Evolutionary conservation across 2,888 invertebrate species (phyloP).

Genomic region (Drosophila basisetae): DNA sequence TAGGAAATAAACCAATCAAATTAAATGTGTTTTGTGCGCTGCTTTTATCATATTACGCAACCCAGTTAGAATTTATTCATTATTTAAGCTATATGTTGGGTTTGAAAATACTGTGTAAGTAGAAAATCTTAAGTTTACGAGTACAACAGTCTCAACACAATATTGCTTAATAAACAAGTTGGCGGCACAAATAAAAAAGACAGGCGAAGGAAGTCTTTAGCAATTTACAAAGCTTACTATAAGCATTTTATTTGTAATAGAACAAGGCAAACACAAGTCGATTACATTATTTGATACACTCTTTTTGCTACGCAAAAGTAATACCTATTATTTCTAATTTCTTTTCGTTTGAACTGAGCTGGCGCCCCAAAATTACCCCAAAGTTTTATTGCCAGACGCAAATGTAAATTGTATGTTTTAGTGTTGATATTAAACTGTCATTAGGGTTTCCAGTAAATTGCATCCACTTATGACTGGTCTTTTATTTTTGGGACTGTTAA

Average conservation of each 20-base stretch:
- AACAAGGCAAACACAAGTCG: not conserved
- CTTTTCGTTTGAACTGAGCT: not conserved
- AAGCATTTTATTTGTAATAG: not conserved
- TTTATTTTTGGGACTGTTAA: conserved; percentile 27
- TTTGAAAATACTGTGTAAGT: not conserved
- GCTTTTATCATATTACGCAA: conserved; percentile 1
- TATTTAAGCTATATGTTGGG: not conserved
- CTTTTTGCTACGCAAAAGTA: not conserved
- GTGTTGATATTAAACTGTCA: conserved; percentile 49
- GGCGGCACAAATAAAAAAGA: not conserved
- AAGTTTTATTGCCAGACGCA: conserved; percentile 21
- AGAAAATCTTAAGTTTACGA: not conserved
- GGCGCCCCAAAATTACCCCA: conserved; percentile 1
- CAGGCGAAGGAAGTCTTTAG: not conserved
- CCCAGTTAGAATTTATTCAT: not conserved
- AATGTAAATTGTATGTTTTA: conserved; percentile 41
- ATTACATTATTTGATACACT: not conserved
- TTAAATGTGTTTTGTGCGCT: not conserved
- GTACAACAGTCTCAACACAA: not conserved
- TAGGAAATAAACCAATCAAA: conserved; percentile 2
- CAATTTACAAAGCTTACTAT: no score
- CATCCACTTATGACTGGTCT: conserved; percentile 31
- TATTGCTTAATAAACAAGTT: not conserved
- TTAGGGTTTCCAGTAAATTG: conserved; percentile 36
- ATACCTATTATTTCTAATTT: conserved; percentile 6